A percentile compares a stretch with the other conserved stretches of the same genome.
These are phyloP conservation scores for Pangasianodon hypophthalmus DNA, from an alignment of 2,113 vertebrate genomes.

Conservation along the genomic window DNA sequence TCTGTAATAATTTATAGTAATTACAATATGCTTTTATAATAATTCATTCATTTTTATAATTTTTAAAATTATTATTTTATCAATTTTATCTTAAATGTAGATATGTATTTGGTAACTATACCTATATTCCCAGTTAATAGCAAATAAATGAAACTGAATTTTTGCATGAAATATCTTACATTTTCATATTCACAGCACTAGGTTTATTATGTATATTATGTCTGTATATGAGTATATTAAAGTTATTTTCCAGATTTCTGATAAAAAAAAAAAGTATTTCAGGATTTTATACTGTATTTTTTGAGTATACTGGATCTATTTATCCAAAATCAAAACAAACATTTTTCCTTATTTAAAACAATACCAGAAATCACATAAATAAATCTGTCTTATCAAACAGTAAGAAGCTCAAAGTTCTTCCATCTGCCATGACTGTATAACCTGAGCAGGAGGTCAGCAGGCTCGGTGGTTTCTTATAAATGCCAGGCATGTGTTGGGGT, in stretches of 20 bases:
- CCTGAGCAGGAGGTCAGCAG: conserved; percentile 10
- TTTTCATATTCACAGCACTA: background rate
- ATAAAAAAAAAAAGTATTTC: background rate
- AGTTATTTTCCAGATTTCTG: background rate
- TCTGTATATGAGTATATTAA: background rate
- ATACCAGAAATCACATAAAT: background rate
- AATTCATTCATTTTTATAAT: background rate
- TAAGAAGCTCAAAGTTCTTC: background rate
- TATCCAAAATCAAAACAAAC: background rate
- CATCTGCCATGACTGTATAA: background rate
- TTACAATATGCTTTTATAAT: background rate
- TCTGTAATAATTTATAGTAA: background rate
- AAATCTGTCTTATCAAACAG: conserved; percentile 1
- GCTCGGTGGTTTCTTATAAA: conserved; percentile 17
- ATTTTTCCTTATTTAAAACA: background rate
- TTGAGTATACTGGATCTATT: too few relatives aligned
- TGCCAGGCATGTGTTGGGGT: conserved; percentile 17
- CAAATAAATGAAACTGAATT: background rate
- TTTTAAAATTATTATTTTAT: background rate
- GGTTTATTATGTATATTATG: background rate
- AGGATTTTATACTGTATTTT: background rate
- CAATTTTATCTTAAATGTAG: background rate
- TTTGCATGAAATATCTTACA: background rate
- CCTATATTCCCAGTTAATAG: background rate
- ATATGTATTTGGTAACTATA: background rate